A percentile compares a stretch with the other conserved stretches of the same genome.
phyloP scores from a whole-genome alignment of 2,888 invertebrate species.

The Euspilapteryx auroguttella region DNA sequence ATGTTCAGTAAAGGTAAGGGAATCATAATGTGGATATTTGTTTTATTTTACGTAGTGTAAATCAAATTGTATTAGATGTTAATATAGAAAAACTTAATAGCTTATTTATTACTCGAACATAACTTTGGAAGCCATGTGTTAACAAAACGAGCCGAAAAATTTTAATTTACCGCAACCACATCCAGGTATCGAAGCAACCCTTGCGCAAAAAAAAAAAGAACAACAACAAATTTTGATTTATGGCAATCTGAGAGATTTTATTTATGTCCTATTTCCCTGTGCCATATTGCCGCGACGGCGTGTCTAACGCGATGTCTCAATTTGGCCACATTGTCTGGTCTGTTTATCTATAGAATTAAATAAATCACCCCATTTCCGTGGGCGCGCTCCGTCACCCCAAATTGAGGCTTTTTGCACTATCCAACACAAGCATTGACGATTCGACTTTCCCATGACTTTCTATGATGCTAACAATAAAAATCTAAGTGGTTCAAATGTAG shows the following conservation, averaged over 20 bases:
- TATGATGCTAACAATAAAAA: no score
- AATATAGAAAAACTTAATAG: no score
- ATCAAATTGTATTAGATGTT: no score
- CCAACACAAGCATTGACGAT: no score
- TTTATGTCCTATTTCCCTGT: constrained; percentile 11
- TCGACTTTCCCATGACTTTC: no score
- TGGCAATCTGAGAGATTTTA: constrained; percentile 6
- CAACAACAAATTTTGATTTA: constrained; percentile 16
- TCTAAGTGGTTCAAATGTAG: no score
- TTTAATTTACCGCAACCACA: no score
- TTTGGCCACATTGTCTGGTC: constrained; percentile 39
- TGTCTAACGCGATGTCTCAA: constrained; percentile 47
- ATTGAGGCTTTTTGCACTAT: not conserved
- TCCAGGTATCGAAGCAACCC: constrained; percentile 12
- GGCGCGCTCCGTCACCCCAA: constrained; percentile 12
- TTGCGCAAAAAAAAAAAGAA: constrained; percentile 14
- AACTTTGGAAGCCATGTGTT: no score
- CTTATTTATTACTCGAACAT: no score
- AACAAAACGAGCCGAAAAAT: constrained; percentile 5
- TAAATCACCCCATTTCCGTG: constrained; percentile 20
- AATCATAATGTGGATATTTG: no score
- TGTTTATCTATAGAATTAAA: constrained; percentile 12
- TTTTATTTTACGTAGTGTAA: no score
- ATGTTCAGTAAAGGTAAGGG: no score
- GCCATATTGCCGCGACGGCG: constrained; percentile 25